Evolutionary conservation across 1,140 invertebrate species (phyloP).

Genomic region (Drosophila orena): DNA sequence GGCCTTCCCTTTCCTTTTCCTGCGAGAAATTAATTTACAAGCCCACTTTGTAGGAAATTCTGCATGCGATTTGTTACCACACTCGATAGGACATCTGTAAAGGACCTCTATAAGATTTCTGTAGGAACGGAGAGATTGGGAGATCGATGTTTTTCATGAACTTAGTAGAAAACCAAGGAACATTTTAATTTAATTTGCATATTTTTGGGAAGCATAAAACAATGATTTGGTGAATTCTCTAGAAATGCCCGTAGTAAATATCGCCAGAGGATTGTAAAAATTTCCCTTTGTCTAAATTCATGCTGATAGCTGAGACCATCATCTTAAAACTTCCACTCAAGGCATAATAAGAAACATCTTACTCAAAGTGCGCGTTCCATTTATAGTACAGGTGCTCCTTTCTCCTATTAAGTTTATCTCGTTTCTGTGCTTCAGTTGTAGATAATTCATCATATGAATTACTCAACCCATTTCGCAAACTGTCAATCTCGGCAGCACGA

Average conservation of each 20-base stretch:
- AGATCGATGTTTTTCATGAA: too few species aligned
- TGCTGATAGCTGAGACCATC: too few species aligned
- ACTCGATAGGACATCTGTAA: background rate
- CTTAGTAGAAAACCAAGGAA: too few species aligned
- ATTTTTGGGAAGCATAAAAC: too few species aligned
- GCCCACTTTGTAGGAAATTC: background rate
- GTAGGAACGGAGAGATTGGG: background rate
- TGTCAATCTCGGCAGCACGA: slow-evolving; percentile 66
- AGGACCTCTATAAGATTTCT: background rate
- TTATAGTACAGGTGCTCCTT: slow-evolving; percentile 7
- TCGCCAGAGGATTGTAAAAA: too few species aligned
- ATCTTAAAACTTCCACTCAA: background rate
- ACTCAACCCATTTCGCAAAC: slow-evolving; percentile 75
- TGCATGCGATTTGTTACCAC: background rate
- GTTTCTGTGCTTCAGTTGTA: slow-evolving; percentile 26
- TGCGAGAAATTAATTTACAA: slow-evolving; percentile 45
- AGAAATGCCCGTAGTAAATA: too few species aligned
- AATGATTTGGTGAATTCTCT: too few species aligned
- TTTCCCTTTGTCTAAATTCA: too few species aligned
- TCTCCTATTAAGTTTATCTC: slow-evolving; percentile 20
- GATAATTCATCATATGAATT: slow-evolving; percentile 75
- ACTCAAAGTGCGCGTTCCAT: slow-evolving; percentile 8
- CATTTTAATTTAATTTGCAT: too few species aligned
- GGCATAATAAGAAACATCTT: background rate
- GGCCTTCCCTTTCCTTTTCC: background rate